Evolutionary conservation across 2,113 vertebrate genomes (phyloP).

Genomic region (Alces alces): DNA sequence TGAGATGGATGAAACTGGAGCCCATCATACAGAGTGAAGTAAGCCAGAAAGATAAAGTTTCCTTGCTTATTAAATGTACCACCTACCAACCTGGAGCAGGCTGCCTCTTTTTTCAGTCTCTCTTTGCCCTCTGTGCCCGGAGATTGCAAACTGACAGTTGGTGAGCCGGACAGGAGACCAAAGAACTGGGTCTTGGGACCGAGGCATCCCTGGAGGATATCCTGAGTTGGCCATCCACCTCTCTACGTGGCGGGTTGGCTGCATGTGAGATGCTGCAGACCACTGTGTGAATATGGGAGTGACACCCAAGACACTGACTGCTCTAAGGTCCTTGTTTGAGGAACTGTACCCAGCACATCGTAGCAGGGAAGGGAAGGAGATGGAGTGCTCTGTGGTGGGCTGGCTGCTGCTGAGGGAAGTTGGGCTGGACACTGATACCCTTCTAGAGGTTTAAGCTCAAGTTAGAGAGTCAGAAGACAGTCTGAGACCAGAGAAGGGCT

Average conservation of each 20-base stretch:
- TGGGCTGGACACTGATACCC: not conserved
- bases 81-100: not conserved
- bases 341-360: not conserved
- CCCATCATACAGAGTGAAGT: too few species aligned
- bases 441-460: not conserved
- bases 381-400: not conserved
- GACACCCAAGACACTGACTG: not conserved
- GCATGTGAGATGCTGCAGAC: not conserved
- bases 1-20: too few species aligned
- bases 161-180: not conserved
- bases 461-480: not conserved
- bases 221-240: not conserved
- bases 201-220: not conserved
- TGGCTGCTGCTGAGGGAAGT: not conserved
- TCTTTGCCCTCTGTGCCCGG: not conserved
- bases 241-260: accelerated
- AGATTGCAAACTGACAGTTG: not conserved
- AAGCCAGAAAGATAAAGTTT: not conserved
- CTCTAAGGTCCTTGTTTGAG: not conserved
- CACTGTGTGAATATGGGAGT: not conserved
- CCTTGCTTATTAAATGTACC: not conserved
- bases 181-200: not conserved
- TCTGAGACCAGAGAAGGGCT: not conserved
- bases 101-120: not conserved
- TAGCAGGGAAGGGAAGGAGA: not conserved